Evolutionary conservation across 2,113 vertebrate genomes (phyloP).

Genomic region (Saimiri boliviensis): DNA sequence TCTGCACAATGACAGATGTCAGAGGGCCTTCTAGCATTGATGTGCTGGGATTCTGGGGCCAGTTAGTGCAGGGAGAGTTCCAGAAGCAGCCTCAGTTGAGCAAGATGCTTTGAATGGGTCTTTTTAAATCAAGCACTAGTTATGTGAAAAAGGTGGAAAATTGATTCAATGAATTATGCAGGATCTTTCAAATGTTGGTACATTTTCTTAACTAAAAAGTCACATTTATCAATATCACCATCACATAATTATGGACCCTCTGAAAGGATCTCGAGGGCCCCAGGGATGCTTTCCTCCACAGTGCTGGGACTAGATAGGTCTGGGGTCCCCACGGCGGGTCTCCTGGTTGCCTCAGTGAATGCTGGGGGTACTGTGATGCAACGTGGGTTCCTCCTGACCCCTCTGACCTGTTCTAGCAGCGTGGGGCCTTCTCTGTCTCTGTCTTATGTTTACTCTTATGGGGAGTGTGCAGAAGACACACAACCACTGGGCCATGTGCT

Average conservation of each 20-base stretch:
- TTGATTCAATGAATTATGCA: background rate
- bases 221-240: background rate
- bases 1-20: background rate
- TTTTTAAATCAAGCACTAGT: background rate
- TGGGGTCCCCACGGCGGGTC: background rate
- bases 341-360: background rate
- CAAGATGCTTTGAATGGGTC: background rate
- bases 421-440: background rate
- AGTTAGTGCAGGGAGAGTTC: background rate
- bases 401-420: background rate
- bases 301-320: background rate
- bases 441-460: background rate
- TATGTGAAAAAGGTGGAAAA: background rate
- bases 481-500: background rate
- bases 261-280: background rate
- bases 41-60: background rate
- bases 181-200: background rate
- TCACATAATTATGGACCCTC: background rate
- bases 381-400: background rate
- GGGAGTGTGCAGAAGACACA: background rate
- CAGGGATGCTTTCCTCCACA: background rate
- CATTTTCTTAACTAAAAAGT: background rate
- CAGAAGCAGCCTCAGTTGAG: background rate
- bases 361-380: background rate
- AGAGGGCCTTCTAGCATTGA: background rate